Evolutionary conservation across 2,888 invertebrate species (phyloP), one percentile per base, ranked within the genome.

Genomic region (Sphecodes monilicornis): DNA sequence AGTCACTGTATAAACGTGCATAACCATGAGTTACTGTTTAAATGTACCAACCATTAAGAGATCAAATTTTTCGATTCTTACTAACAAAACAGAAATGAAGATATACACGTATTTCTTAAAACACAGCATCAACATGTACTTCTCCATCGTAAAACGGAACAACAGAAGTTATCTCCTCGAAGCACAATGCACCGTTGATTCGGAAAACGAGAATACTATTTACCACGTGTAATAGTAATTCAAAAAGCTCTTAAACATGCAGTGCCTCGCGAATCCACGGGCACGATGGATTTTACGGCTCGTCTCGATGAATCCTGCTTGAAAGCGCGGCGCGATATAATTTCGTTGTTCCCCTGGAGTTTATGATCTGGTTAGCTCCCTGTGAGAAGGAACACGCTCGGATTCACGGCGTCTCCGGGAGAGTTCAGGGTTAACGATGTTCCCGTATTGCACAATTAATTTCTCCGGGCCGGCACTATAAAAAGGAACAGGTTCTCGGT

Each of bases 371-470:
- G 74, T 73, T 70, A 57, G 68, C 64, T 54, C 8, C 22, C 50
- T 57, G n/a, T 74, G 43, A 29, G 46, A 54, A 39, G 60, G n/a
- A 57, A 46, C 68, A 41, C 68, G 43, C 73, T 71, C 64, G 50
- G 57, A 50, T 72, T 18, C 57, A 57, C 54, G n/a, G 77, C 66
- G 78, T 54, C 26, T 26, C 43, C 54, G n/a, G 70, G 66, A 73
- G 60, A 71, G 76, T 82, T 81, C 85, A 77, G 77, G 83, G 85
- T 84, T 88, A 86, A 88, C 79, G 69, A 82, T 78, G 82, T 66
- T 71, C 68, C 46, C 73, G 75, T 70, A 60, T 41, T 82, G 76
- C 76, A 73, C 82, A 80, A 79, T 73, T 76, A 79, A 84, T 77
- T 85, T 81, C 80, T 70, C 76, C 74, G 60, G 26, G 71, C 60